Conservation (phyloP, 2,113 vertebrate species). For the Brachionichthys hirsutus region DNA sequence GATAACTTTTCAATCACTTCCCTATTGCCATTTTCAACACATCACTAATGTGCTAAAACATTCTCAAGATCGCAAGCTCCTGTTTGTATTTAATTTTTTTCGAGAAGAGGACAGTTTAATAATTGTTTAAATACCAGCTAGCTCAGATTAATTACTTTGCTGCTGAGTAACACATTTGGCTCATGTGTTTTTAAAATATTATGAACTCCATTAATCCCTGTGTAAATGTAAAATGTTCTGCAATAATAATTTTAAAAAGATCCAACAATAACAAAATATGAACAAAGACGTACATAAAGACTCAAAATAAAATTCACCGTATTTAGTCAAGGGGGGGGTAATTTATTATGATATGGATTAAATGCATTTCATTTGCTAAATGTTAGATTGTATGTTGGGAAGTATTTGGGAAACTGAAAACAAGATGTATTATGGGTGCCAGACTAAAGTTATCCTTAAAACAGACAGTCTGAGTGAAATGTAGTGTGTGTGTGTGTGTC, state of each 20-base stretch:
- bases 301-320: too few relatives aligned
- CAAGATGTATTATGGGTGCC: too few relatives aligned
- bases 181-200: neutral
- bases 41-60: neutral
- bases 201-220: neutral
- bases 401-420: too few relatives aligned
- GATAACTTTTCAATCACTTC: constrained; percentile 21
- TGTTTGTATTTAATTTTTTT: too few relatives aligned
- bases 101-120: neutral
- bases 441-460: too few relatives aligned
- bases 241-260: neutral
- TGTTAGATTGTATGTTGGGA: too few relatives aligned
- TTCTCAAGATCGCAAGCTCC: neutral
- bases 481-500: too few relatives aligned
- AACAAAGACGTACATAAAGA: too few relatives aligned
- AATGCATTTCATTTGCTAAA: too few relatives aligned
- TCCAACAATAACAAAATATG: neutral
- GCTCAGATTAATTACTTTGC: neutral
- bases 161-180: neutral
- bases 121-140: neutral
- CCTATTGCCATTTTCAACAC: neutral
- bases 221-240: neutral
- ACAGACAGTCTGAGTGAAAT: too few relatives aligned
- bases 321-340: too few relatives aligned
- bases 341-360: too few relatives aligned